Conservation (phyloP, 2,888 invertebrate species). For the Oxyscelio sp. region DNA sequence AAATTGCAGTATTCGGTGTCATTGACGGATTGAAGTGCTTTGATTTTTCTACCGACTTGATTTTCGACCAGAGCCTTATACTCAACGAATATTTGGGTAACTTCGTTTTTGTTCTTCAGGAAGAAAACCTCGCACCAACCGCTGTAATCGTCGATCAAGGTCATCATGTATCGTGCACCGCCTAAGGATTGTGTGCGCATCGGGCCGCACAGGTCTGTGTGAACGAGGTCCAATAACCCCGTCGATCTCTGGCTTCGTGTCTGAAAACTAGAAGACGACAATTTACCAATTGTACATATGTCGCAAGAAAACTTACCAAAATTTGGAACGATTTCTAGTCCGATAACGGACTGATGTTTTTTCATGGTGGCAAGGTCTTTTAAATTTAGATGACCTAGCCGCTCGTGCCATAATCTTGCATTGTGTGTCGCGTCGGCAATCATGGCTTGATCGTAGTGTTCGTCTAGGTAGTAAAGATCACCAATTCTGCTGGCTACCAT, state of each 20-base stretch:
- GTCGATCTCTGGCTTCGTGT: not conserved
- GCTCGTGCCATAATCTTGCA: conserved; percentile 43
- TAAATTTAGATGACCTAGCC: conserved; percentile 61
- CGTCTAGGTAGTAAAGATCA: conserved; percentile 47
- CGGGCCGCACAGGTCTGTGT: conserved; percentile 18
- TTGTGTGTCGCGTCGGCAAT: not conserved
- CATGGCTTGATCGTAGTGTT: not conserved
- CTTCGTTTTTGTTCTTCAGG: not conserved
- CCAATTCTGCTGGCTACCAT: conserved; percentile 28
- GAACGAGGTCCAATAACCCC: conserved; percentile 7
- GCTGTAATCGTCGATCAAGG: conserved; percentile 18
- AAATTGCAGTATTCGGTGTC: conserved; percentile 1
- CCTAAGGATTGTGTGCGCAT: conserved; percentile 30
- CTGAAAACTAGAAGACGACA: conserved; percentile 11
- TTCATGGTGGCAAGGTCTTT: conserved; percentile 30
- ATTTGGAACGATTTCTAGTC: too few species aligned
- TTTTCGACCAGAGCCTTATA: conserved; percentile 7
- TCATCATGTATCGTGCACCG: conserved; percentile 9
- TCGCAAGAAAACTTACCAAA: too few species aligned
- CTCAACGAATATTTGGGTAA: conserved; percentile 6
- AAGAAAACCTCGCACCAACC: conserved; percentile 20
- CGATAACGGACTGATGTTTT: not conserved
- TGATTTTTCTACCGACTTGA: conserved; percentile 55
- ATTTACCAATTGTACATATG: conserved; percentile 24
- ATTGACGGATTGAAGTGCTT: conserved; percentile 56